Evolutionary conservation across 2,113 vertebrate species (phyloP).

Genomic region (Etia nguti): DNA sequence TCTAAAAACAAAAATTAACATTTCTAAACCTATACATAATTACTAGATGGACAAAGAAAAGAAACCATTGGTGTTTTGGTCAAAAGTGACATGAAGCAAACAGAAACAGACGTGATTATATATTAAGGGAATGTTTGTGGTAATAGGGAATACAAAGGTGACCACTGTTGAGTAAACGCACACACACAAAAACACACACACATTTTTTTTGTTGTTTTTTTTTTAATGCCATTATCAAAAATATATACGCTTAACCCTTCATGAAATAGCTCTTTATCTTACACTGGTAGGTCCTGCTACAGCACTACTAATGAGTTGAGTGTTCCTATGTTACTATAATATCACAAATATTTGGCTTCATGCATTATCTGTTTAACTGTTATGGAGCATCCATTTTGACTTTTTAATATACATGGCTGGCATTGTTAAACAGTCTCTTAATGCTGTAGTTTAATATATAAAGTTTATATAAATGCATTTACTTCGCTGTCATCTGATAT

Average conservation of each 20-base stretch:
- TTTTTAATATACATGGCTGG: accelerated
- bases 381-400: neutral
- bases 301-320: neutral
- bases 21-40: neutral
- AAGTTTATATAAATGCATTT: neutral
- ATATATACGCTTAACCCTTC: neutral
- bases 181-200: neutral
- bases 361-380: neutral
- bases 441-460: neutral
- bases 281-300: neutral
- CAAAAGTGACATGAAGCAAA: neutral
- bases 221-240: neutral
- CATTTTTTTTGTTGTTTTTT: neutral
- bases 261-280: neutral
- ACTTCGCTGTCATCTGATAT: neutral
- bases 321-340: neutral
- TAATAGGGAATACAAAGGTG: neutral
- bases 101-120: neutral
- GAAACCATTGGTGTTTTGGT: neutral
- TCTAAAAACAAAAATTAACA: neutral
- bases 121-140: neutral
- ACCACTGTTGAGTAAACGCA: constrained; percentile 18
- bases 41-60: neutral
- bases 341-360: neutral
- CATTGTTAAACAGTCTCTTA: neutral